Evolutionary conservation across 2,113 vertebrate species (phyloP).

Genomic region (Dasypus novemcinctus): DNA sequence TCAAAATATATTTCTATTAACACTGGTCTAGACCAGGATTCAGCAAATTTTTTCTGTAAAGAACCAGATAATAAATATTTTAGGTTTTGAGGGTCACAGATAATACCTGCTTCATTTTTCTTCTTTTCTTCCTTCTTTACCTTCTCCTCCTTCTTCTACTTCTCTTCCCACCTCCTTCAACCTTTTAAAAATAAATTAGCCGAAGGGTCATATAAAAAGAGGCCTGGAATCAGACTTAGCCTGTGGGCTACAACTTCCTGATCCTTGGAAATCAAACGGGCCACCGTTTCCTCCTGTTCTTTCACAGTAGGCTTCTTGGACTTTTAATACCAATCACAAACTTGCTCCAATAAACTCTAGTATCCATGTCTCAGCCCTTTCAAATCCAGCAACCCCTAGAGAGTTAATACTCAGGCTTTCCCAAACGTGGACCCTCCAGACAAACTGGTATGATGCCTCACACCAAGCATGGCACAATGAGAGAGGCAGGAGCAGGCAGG

Average conservation of each 20-base stretch:
- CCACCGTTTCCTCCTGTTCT: not conserved
- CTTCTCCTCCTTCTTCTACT: not conserved
- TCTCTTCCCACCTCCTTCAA: not conserved
- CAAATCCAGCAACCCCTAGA: not conserved
- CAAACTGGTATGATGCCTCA: not conserved
- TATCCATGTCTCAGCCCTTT: not conserved
- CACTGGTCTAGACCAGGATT: not conserved
- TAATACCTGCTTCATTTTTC: not conserved
- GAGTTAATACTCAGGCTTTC: not conserved
- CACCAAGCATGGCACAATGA: accelerated
- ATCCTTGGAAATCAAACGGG: not conserved
- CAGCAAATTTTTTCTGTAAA: not conserved
- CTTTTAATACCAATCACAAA: not conserved
- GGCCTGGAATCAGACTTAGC: not conserved
- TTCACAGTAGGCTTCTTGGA: not conserved
- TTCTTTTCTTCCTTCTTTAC: not conserved
- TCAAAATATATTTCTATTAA: not conserved
- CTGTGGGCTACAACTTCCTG: no score
- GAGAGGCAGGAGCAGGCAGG: not conserved
- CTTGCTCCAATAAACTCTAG: not conserved
- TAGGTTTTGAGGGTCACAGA: not conserved
- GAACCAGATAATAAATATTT: not conserved
- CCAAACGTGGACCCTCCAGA: not conserved
- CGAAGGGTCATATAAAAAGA: not conserved
- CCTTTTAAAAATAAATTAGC: not conserved